Percentiles rank a stretch among this genome's conserved stretches.
Evolutionary conservation across 1,140 invertebrate species (phyloP).

Genomic region (Drosophila kanapiae): DNA sequence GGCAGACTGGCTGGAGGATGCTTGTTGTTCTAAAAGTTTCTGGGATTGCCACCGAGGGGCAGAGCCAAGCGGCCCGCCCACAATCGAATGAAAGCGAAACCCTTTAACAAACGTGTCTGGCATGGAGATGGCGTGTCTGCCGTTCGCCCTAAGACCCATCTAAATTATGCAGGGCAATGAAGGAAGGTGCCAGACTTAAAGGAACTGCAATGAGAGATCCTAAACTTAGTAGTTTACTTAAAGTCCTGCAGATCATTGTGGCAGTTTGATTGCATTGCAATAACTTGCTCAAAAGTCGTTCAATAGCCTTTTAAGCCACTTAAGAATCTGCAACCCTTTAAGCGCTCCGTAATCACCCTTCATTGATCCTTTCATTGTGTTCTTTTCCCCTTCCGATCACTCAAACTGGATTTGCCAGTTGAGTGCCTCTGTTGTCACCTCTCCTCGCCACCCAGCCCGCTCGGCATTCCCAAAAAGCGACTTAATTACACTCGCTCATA

Average conservation of each 20-base stretch:
- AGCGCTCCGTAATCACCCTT: constrained; percentile 21
- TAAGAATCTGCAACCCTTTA: constrained; percentile 17
- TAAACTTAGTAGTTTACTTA: background rate
- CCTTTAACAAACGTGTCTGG: constrained; percentile 52
- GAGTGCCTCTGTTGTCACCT: constrained; percentile 31
- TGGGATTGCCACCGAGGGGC: constrained; percentile 17
- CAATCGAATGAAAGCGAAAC: constrained; percentile 35
- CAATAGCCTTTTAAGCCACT: constrained; percentile 27
- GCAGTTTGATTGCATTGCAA: constrained; percentile 1
- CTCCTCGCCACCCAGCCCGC: background rate
- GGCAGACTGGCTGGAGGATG: constrained; percentile 6
- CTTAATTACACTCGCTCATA: constrained; percentile 74
- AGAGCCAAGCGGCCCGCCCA: constrained; percentile 5
- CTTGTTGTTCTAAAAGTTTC: constrained; percentile 31
- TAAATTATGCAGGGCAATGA: constrained; percentile 20
- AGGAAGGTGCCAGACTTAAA: background rate
- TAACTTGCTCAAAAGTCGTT: constrained; percentile 1
- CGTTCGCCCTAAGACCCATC: constrained; percentile 5
- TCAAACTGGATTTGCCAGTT: constrained; percentile 24
- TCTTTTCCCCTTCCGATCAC: constrained; percentile 12
- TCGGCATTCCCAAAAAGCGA: constrained; percentile 58
- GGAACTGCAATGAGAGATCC: background rate
- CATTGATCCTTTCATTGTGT: constrained; percentile 30
- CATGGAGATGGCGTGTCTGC: constrained; percentile 33
- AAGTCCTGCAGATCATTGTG: background rate